Evolutionary conservation across 2,888 invertebrate genomes (phyloP).

Genomic region (Aphrophora alni): DNA sequence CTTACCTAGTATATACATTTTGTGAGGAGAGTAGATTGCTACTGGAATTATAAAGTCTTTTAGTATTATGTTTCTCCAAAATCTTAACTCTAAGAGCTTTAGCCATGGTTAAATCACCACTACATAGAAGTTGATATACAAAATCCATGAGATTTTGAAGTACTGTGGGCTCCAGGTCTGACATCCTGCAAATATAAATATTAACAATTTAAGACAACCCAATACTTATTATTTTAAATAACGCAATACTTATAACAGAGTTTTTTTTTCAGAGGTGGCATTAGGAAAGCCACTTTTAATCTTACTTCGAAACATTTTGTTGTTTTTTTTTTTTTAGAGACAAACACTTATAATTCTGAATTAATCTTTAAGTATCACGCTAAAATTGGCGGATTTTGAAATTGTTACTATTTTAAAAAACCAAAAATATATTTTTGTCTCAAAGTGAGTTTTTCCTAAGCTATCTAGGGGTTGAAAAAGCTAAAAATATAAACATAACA

Average conservation of each 20-base stretch:
- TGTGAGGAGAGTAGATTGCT: conserved; percentile 60
- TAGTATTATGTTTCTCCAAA: conserved; percentile 79
- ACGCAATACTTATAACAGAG: neutral
- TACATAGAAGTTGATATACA: conserved; percentile 90
- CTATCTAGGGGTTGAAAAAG: too few relatives aligned
- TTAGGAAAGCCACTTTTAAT: neutral
- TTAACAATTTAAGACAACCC: neutral
- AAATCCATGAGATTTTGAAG: conserved; percentile 89
- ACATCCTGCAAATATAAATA: conserved; percentile 65
- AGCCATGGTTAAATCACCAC: conserved; percentile 91
- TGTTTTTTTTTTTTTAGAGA: too few relatives aligned
- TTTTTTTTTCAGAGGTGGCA: neutral
- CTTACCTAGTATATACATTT: conserved; percentile 60
- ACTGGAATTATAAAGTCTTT: conserved; percentile 61
- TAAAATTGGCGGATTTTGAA: too few relatives aligned
- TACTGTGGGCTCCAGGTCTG: conserved; percentile 82
- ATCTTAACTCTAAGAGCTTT: conserved; percentile 88
- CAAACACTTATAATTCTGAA: too few relatives aligned
- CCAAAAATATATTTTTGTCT: too few relatives aligned
- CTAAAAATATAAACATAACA: too few relatives aligned
- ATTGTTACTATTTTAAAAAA: too few relatives aligned
- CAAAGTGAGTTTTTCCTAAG: too few relatives aligned
- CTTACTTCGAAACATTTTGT: too few relatives aligned
- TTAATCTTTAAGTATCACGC: too few relatives aligned
- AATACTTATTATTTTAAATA: neutral